Evolutionary conservation across 1,140 invertebrate species (phyloP).

Genomic region (Armadillidium nasatum): DNA sequence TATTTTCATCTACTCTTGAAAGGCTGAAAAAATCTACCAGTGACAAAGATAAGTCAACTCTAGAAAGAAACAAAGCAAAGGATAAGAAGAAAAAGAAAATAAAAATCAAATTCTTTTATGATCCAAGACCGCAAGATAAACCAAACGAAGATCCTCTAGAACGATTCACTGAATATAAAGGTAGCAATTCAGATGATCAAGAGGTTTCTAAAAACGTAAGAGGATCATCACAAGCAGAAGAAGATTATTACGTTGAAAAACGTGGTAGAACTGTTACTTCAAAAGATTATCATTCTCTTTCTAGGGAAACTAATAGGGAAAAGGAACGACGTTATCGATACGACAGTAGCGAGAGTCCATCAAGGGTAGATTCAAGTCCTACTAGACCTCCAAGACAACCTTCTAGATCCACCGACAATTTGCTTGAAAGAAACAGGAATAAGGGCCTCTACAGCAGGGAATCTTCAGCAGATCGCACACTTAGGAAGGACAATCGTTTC

Average conservation of each 20-base stretch:
- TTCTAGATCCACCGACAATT: not conserved
- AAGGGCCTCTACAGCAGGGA: conserved; percentile 10
- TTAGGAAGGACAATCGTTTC: not conserved
- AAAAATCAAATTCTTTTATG: conserved; percentile 44
- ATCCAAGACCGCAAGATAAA: conserved; percentile 39
- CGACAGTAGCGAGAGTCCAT: not conserved
- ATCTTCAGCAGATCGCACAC: conserved; percentile 12
- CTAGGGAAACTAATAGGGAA: not conserved
- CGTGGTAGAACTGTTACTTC: not conserved
- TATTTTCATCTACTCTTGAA: conserved; percentile 16
- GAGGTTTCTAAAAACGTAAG: not conserved
- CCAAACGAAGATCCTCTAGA: conserved; percentile 32
- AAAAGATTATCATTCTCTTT: not conserved
- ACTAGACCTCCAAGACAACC: not conserved
- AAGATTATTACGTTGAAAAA: not conserved
- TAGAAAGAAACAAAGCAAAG: conserved; percentile 26
- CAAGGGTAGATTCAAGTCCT: not conserved
- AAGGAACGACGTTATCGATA: not conserved
- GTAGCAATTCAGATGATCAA: not conserved
- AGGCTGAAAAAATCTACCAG: conserved; percentile 19
- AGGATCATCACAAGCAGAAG: not conserved
- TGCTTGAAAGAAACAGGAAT: not conserved
- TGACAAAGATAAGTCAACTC: conserved; percentile 24
- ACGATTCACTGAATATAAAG: conserved; percentile 36
- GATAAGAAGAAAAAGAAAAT: conserved; percentile 43